phyloP scores from a whole-genome alignment of 2,888 invertebrate species.

The Hypselothyrea guttata region DNA sequence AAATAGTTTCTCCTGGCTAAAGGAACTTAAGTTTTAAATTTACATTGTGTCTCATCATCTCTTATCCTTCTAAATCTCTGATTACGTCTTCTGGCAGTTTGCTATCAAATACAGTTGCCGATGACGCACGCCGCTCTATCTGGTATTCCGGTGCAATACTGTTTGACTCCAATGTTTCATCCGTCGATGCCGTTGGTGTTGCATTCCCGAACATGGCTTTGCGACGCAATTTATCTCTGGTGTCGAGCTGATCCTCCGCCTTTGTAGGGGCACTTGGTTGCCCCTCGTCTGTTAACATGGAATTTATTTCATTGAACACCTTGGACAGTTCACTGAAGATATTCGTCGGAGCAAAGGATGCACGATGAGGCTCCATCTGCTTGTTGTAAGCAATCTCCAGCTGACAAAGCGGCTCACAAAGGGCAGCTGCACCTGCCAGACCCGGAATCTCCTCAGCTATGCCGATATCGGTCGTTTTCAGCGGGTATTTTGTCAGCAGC shows the following conservation, averaged over 20 bases:
- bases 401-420: slow-evolving; percentile 50
- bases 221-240: slow-evolving; percentile 31
- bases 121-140: slow-evolving; percentile 62
- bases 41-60: too few relatives aligned
- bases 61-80: too few relatives aligned
- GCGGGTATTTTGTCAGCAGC: slow-evolving; percentile 35
- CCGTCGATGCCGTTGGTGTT: not conserved
- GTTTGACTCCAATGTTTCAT: too few relatives aligned
- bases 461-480: slow-evolving; percentile 9
- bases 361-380: slow-evolving; percentile 56
- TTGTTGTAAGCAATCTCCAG: slow-evolving; percentile 75
- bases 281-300: slow-evolving; percentile 24
- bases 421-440: slow-evolving; percentile 30
- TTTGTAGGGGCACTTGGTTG: slow-evolving; percentile 15
- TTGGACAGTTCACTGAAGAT: slow-evolving; percentile 61
- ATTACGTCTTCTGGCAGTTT: slow-evolving; percentile 60
- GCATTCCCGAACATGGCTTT: slow-evolving; percentile 55
- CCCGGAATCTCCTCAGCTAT: slow-evolving; percentile 57
- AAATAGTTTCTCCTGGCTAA: too few relatives aligned
- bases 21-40: too few relatives aligned
- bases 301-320: slow-evolving; percentile 46
- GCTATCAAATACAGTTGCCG: slow-evolving; percentile 57
- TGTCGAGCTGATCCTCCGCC: slow-evolving; percentile 30
- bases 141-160: too few relatives aligned
- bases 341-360: slow-evolving; percentile 51